phyloP scores from a whole-genome alignment of 2,113 vertebrate genomes.

The Marmota flaviventris region DNA sequence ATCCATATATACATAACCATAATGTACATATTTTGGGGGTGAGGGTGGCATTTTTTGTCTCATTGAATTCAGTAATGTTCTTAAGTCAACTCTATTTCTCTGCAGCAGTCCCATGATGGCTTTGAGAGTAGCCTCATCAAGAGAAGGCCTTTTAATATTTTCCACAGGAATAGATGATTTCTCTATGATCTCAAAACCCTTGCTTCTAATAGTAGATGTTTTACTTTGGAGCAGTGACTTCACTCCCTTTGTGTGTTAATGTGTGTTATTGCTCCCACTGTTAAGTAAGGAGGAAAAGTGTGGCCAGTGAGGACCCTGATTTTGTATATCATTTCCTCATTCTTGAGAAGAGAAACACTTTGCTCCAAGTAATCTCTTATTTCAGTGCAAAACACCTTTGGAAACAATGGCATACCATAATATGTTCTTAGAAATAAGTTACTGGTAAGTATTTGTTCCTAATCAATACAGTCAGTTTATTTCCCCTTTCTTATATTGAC shows the following conservation, averaged over 20 bases:
- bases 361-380: not conserved
- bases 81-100: not conserved
- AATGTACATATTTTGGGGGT: not conserved
- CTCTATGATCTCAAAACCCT: not conserved
- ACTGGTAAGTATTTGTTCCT: not conserved
- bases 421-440: not conserved
- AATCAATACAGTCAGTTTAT: not conserved
- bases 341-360: not conserved
- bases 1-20: not conserved
- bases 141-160: not conserved
- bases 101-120: not conserved
- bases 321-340: not conserved
- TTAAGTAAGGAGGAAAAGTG: not conserved
- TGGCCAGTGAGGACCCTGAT: not conserved
- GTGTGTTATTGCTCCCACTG: not conserved
- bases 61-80: not conserved
- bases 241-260: not conserved
- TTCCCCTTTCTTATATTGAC: not conserved
- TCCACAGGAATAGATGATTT: not conserved
- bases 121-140: not conserved
- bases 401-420: not conserved
- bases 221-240: not conserved
- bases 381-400: too few relatives aligned
- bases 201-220: not conserved
- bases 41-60: not conserved